Percentiles rank a stretch among this genome's conserved stretches.
These are phyloP conservation scores for Chydorus sphaericus DNA, from an alignment of 2,888 invertebrate species.

Conservation along the genomic window DNA sequence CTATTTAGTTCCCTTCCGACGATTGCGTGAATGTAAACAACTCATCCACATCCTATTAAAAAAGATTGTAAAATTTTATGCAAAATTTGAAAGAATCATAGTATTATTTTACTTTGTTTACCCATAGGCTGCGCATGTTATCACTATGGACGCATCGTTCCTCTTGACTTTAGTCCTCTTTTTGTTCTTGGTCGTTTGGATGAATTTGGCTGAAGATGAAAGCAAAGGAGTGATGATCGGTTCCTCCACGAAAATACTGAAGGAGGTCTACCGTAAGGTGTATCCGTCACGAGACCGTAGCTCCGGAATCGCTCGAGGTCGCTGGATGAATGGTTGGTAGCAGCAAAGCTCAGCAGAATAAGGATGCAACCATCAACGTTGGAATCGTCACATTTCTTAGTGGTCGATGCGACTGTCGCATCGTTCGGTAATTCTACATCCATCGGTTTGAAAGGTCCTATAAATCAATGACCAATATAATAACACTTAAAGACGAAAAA, in stretches of 20 bases:
- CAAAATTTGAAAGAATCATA: neutral
- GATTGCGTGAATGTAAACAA: constrained; percentile 13
- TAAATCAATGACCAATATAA: neutral
- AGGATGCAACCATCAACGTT: too few species aligned
- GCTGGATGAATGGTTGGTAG: too few species aligned
- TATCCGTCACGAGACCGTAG: too few species aligned
- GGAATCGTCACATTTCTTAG: too few species aligned
- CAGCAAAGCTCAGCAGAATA: too few species aligned
- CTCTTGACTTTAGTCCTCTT: neutral
- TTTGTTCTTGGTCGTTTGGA: neutral
- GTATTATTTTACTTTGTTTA: neutral
- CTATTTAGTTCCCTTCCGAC: constrained; percentile 2
- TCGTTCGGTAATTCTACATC: too few species aligned
- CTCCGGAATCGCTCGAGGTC: too few species aligned
- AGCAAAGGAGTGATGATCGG: neutral
- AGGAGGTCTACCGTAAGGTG: neutral
- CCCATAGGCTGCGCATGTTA: neutral
- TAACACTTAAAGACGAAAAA: neutral
- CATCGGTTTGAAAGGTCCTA: neutral
- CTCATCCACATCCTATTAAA: constrained; percentile 8
- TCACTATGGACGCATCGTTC: neutral
- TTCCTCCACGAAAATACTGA: too few species aligned
- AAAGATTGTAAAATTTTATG: neutral
- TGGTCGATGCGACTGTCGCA: too few species aligned
- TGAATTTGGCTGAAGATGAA: neutral